Percentiles rank a stretch among this genome's conserved stretches.
These are phyloP conservation scores for Helicoverpa assulta DNA, from an alignment of 2,888 invertebrate genomes.

Conservation along the genomic window DNA sequence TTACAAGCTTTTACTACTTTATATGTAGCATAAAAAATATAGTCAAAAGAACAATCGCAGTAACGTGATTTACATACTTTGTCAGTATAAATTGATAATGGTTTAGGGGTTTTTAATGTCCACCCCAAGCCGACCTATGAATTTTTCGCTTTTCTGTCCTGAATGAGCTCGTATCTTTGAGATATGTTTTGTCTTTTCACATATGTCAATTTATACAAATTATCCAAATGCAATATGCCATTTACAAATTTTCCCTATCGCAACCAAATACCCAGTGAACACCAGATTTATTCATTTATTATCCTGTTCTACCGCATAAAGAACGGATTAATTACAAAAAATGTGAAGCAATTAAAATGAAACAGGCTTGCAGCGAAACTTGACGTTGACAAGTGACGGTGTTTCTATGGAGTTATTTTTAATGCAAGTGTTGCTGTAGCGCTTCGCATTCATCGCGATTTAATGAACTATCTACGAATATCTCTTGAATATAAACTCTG, in stretches of 20 bases:
- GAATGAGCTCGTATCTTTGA: too few species aligned
- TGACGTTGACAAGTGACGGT: constrained; percentile 36
- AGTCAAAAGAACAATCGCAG: too few species aligned
- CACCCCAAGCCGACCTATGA: too few species aligned
- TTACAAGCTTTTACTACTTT: constrained; percentile 11
- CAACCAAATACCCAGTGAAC: neutral
- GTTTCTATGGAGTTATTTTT: constrained; percentile 31
- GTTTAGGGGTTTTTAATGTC: too few species aligned
- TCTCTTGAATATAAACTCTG: neutral
- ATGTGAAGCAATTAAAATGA: constrained; percentile 52
- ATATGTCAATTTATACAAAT: too few species aligned
- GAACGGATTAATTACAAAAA: constrained; percentile 24
- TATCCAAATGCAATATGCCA: too few species aligned
- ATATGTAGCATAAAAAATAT: neutral
- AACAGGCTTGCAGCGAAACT: constrained; percentile 22
- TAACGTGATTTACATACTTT: too few species aligned
- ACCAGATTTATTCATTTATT: neutral
- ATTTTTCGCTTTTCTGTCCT: too few species aligned
- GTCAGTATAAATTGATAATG: too few species aligned
- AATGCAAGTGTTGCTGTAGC: constrained; percentile 1
- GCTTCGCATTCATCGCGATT: constrained; percentile 21
- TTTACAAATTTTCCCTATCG: too few species aligned
- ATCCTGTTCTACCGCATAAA: neutral
- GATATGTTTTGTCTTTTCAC: too few species aligned
- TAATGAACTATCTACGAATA: constrained; percentile 1